These are phyloP conservation scores for Parasteatoda lunata DNA, from an alignment of 2,888 invertebrate species.

Conservation along the genomic window DNA sequence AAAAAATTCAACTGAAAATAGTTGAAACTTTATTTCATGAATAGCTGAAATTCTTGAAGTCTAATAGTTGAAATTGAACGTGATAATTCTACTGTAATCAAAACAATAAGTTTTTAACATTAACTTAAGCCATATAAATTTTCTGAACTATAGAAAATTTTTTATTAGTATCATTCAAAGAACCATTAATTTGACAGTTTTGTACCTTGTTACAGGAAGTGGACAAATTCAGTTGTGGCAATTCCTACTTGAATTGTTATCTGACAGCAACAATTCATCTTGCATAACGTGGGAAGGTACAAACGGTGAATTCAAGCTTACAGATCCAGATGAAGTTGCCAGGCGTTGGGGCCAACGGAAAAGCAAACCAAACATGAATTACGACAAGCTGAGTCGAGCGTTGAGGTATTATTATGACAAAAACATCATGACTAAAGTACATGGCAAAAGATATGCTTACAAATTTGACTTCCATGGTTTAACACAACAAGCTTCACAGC, in stretches of 20 bases:
- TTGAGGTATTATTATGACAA: slow-evolving; percentile 99
- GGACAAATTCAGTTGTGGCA: slow-evolving; percentile 99
- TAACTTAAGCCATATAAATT: no score
- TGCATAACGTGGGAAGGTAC: slow-evolving; percentile 85
- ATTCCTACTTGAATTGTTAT: slow-evolving; percentile 95
- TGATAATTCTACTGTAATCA: no score
- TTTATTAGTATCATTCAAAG: no score
- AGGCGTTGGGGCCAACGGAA: slow-evolving; percentile 98
- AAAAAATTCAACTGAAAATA: no score
- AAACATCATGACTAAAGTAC: slow-evolving; percentile 99
- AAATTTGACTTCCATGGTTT: slow-evolving; percentile 94
- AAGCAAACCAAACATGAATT: slow-evolving; percentile 99
- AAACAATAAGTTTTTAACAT: no score
- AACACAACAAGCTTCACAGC: slow-evolving; percentile 69
- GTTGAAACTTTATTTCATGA: no score
- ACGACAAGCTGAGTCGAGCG: slow-evolving; percentile 98
- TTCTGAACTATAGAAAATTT: no score
- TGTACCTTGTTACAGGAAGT: slow-evolving; percentile 75
- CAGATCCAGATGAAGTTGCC: slow-evolving; percentile 91
- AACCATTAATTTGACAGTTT: not conserved
- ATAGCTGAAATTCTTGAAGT: no score
- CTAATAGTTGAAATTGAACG: no score
- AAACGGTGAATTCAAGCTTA: slow-evolving; percentile 78
- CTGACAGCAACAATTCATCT: slow-evolving; percentile 94
- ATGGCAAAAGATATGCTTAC: slow-evolving; percentile 97